Evolutionary conservation across 1,140 invertebrate genomes (phyloP).

Genomic region (Condylostylus longicornis): DNA sequence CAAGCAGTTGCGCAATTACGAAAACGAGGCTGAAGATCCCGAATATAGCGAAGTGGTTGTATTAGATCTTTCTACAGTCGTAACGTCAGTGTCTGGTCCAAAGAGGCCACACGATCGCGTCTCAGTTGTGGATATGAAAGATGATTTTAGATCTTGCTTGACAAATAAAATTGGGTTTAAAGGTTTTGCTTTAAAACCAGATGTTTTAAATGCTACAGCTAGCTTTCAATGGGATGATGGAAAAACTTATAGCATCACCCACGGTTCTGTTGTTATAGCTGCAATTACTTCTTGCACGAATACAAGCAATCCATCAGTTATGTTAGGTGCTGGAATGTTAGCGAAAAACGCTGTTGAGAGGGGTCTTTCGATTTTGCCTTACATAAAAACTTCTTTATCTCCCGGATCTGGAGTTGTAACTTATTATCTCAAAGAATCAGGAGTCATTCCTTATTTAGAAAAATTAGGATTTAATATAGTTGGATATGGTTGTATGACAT

Average conservation of each 20-base stretch:
- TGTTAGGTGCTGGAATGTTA: conserved; percentile 85
- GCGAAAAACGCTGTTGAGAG: conserved; percentile 90
- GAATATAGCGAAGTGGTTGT: conserved; percentile 57
- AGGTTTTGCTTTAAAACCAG: conserved; percentile 69
- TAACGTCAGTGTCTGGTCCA: conserved; percentile 89
- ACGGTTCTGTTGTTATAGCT: conserved; percentile 92
- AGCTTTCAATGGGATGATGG: conserved; percentile 73
- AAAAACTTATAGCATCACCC: conserved; percentile 65
- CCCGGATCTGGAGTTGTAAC: conserved; percentile 96
- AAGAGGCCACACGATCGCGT: conserved; percentile 95
- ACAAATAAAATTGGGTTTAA: conserved; percentile 92
- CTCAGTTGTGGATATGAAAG: conserved; percentile 75
- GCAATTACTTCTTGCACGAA: conserved; percentile 98
- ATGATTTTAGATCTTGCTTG: conserved; percentile 75
- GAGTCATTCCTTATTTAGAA: conserved; percentile 73
- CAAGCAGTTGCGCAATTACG: conserved; percentile 74
- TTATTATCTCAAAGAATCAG: conserved; percentile 75
- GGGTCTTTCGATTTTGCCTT: conserved; percentile 76
- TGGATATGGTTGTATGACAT: conserved; percentile 98
- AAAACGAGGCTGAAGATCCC: conserved; percentile 62
- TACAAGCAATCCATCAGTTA: conserved; percentile 94
- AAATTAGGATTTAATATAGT: conserved; percentile 85
- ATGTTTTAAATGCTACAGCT: conserved; percentile 47
- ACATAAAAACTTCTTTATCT: conserved; percentile 91
- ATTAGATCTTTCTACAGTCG: conserved; percentile 76